Conservation (phyloP, 2,888 invertebrate genomes). For the Ellobium chinense region DNA sequence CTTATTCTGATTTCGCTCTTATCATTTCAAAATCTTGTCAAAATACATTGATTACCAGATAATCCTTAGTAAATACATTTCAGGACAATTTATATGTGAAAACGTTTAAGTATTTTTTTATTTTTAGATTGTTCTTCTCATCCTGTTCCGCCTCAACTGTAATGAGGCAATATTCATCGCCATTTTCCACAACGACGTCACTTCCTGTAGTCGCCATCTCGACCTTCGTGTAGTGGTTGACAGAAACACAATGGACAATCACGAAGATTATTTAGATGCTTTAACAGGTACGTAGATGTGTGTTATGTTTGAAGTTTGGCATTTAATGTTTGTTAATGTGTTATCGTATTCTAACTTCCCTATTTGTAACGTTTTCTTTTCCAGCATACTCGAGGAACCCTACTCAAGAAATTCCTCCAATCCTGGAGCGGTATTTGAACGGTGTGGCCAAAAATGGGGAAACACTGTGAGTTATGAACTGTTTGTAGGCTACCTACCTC, state of each 20-base stretch:
- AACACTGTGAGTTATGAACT: slow-evolving; percentile 85
- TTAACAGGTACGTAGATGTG: slow-evolving; percentile 61
- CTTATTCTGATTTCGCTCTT: no score
- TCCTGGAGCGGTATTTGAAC: slow-evolving; percentile 92
- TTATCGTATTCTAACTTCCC: not conserved
- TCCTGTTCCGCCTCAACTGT: not conserved
- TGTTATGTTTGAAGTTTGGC: not conserved
- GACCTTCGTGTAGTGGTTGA: slow-evolving; percentile 56
- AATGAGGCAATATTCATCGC: not conserved
- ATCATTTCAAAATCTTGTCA: no score
- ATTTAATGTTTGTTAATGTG: not conserved
- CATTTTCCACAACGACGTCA: slow-evolving; percentile 51
- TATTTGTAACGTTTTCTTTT: slow-evolving; percentile 47
- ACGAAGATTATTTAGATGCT: slow-evolving; percentile 72
- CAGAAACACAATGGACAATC: slow-evolving; percentile 69
- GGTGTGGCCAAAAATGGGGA: slow-evolving; percentile 96
- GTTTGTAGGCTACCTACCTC: no score
- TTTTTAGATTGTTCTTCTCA: no score
- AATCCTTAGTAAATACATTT: no score
- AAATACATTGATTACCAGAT: no score
- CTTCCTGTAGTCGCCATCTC: slow-evolving; percentile 62
- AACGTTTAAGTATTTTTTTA: no score
- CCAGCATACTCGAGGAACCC: slow-evolving; percentile 82
- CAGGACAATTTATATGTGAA: not conserved
- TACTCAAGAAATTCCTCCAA: slow-evolving; percentile 90